Conservation (phyloP, 2,113 vertebrate genomes). For the Helogale parvula region DNA sequence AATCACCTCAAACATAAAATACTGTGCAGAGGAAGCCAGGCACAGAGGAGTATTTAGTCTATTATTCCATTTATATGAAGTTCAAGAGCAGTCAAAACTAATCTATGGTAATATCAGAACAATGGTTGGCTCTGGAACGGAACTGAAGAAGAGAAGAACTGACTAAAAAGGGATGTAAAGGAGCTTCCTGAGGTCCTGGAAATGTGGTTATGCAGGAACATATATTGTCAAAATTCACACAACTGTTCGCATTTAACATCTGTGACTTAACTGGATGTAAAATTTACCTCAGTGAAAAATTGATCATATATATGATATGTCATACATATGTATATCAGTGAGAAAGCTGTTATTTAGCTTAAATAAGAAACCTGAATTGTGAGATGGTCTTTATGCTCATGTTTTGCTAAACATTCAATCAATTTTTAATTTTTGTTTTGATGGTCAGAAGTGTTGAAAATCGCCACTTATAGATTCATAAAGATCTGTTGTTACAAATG, state of each 20-base stretch:
- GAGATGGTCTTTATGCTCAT: background rate
- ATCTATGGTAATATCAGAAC: background rate
- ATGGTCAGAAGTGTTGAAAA: background rate
- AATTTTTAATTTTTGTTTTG: constrained; percentile 24
- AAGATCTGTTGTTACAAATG: background rate
- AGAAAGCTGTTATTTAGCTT: background rate
- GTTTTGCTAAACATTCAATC: background rate
- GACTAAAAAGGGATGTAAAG: background rate
- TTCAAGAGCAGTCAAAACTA: background rate
- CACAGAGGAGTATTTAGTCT: background rate
- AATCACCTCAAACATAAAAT: background rate
- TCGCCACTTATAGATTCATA: background rate
- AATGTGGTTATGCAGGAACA: background rate
- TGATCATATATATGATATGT: background rate
- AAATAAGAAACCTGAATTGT: background rate
- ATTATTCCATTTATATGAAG: background rate
- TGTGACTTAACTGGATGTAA: background rate
- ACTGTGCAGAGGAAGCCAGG: background rate
- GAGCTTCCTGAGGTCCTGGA: background rate
- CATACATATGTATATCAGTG: background rate
- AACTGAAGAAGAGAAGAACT: background rate
- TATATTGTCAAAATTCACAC: background rate
- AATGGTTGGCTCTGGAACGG: background rate
- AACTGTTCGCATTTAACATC: background rate
- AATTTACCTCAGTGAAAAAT: background rate